Conservation (phyloP, 2,888 invertebrate genomes). For the Drosophila nigricruria region DNA sequence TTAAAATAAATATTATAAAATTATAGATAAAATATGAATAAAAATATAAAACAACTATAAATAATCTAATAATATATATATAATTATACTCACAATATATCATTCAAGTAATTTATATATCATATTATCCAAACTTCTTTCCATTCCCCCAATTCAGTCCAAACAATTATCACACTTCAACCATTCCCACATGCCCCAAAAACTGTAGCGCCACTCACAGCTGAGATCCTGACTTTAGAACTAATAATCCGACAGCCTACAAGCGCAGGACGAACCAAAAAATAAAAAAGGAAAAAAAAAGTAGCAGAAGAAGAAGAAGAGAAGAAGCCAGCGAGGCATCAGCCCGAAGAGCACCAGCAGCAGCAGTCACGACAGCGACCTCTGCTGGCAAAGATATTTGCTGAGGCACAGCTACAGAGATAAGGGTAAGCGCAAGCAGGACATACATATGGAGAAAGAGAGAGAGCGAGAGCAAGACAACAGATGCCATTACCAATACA, state of each 20-base stretch:
- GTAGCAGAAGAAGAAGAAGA: conserved; percentile 26
- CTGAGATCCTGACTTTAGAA: conserved; percentile 80
- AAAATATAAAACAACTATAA: too few species aligned
- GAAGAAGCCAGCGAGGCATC: conserved; percentile 55
- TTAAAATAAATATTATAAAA: too few species aligned
- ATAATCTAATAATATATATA: too few species aligned
- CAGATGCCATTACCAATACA: conserved; percentile 57
- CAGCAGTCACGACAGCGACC: conserved; percentile 30
- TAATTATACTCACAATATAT: too few species aligned
- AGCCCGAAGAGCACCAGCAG: conserved; percentile 48
- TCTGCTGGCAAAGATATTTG: conserved; percentile 64
- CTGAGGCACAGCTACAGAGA: conserved; percentile 45
- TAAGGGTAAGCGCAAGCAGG: conserved; percentile 32
- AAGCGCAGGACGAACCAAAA: conserved; percentile 68
- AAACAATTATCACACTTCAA: neutral
- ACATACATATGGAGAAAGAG: conserved; percentile 2
- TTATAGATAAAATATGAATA: too few species aligned
- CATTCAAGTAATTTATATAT: too few species aligned
- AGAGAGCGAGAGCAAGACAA: conserved; percentile 55
- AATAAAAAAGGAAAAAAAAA: conserved; percentile 7
- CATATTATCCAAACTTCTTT: too few species aligned
- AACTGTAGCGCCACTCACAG: conserved; percentile 46
- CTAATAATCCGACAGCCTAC: conserved; percentile 82
- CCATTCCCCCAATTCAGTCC: neutral
- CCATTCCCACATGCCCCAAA: conserved; percentile 43